These are phyloP conservation scores for Cyanistes caeruleus DNA, from an alignment of 2,113 vertebrate genomes.

Conservation along the genomic window DNA sequence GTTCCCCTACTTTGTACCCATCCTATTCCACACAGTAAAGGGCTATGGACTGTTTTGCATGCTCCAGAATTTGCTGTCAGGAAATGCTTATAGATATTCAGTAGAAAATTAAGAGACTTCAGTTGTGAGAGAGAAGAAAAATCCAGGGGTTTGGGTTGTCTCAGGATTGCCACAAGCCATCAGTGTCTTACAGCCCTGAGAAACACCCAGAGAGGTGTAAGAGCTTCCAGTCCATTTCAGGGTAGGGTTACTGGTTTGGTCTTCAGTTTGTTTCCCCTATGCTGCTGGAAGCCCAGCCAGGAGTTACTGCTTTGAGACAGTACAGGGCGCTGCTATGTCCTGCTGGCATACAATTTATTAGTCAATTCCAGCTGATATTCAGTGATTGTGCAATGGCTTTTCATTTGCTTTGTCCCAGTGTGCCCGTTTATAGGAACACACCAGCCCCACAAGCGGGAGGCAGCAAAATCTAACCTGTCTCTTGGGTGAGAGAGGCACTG, in stretches of 20 bases:
- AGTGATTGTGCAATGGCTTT: background rate
- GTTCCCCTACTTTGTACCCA: background rate
- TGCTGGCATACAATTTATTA: background rate
- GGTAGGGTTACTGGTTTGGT: background rate
- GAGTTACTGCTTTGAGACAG: background rate
- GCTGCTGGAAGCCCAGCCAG: background rate
- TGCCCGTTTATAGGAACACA: rapidly evolving
- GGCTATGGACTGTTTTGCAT: background rate
- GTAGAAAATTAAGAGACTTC: background rate
- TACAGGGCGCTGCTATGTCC: background rate
- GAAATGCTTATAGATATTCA: background rate
- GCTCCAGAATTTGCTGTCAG: background rate
- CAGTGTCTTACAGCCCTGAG: background rate
- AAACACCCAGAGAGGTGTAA: background rate
- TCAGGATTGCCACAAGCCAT: background rate
- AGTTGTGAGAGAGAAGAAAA: background rate
- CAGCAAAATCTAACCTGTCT: rapidly evolving
- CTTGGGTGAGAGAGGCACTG: rapidly evolving
- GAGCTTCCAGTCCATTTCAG: background rate
- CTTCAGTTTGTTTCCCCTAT: background rate
- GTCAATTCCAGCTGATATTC: background rate
- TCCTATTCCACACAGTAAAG: background rate
- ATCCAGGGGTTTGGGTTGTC: background rate
- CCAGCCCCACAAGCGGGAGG: background rate
- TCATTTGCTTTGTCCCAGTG: background rate